phyloP scores from a whole-genome alignment of 1,140 invertebrate genomes.

The Apis laboriosa region DNA sequence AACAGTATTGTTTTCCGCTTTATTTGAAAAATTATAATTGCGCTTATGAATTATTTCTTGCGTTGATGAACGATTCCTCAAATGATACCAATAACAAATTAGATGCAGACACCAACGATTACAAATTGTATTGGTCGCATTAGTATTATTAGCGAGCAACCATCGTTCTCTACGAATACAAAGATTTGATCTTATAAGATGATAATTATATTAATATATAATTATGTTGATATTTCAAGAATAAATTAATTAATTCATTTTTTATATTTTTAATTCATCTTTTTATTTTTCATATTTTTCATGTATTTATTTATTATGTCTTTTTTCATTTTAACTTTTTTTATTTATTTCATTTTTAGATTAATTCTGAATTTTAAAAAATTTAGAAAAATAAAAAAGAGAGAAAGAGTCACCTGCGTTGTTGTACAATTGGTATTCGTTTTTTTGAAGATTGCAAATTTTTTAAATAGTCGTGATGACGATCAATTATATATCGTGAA shows the following conservation, averaged over 20 bases:
- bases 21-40: neutral
- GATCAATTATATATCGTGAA: neutral
- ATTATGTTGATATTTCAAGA: constrained; percentile 4
- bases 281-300: neutral
- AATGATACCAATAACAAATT: constrained; percentile 55
- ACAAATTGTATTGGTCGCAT: constrained; percentile 40
- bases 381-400: neutral
- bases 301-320: too few relatives aligned
- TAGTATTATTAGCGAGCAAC: constrained; percentile 46
- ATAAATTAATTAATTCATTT: neutral
- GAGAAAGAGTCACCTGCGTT: constrained; percentile 1
- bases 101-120: constrained; percentile 65
- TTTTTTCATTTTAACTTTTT: too few relatives aligned
- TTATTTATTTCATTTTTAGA: too few relatives aligned
- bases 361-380: neutral
- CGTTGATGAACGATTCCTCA: constrained; percentile 15
- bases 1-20: neutral
- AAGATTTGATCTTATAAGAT: constrained; percentile 77
- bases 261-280: neutral
- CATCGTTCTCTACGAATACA: constrained; percentile 65
- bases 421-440: constrained; percentile 8
- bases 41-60: neutral
- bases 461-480: neutral
- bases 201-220: constrained; percentile 55
- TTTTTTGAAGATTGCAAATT: neutral